These are phyloP conservation scores for Diachasma alloeum DNA, from an alignment of 1,140 invertebrate species.

Conservation along the genomic window DNA sequence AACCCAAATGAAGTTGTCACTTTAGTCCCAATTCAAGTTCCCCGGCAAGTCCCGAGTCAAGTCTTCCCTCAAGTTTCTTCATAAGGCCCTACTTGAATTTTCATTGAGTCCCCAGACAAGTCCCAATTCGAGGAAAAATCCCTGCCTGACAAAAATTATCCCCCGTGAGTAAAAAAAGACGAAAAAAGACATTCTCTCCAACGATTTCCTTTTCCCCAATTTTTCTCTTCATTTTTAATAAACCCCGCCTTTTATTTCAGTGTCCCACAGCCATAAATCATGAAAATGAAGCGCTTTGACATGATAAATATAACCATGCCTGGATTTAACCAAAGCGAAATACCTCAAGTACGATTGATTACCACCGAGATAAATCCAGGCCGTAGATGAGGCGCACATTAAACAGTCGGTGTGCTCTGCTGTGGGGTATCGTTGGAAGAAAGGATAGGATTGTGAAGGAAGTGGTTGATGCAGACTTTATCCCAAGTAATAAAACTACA, in stretches of 20 bases:
- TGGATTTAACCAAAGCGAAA: slow-evolving; percentile 34
- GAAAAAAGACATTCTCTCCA: too few species aligned
- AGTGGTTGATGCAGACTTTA: slow-evolving; percentile 40
- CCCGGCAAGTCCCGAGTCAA: too few species aligned
- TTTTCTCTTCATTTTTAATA: too few species aligned
- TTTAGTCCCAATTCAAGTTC: too few species aligned
- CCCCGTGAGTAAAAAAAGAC: too few species aligned
- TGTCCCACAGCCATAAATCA: slow-evolving; percentile 50
- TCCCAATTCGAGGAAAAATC: too few species aligned
- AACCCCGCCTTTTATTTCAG: not conserved
- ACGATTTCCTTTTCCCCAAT: too few species aligned
- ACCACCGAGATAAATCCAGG: slow-evolving; percentile 55
- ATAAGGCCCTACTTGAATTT: too few species aligned
- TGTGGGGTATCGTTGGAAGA: not conserved
- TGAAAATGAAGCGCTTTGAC: slow-evolving; percentile 57
- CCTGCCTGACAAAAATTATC: too few species aligned
- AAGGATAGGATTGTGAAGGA: not conserved
- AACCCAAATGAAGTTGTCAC: too few species aligned
- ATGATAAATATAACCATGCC: slow-evolving; percentile 57
- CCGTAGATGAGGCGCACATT: slow-evolving; percentile 46
- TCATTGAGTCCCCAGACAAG: too few species aligned
- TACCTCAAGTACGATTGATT: slow-evolving; percentile 52
- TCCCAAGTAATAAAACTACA: slow-evolving; percentile 52
- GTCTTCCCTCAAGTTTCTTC: too few species aligned
- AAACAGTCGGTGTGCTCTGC: slow-evolving; percentile 34